These are phyloP conservation scores for Phoxinus phoxinus DNA, from an alignment of 2,113 vertebrate species.

Conservation along the genomic window DNA sequence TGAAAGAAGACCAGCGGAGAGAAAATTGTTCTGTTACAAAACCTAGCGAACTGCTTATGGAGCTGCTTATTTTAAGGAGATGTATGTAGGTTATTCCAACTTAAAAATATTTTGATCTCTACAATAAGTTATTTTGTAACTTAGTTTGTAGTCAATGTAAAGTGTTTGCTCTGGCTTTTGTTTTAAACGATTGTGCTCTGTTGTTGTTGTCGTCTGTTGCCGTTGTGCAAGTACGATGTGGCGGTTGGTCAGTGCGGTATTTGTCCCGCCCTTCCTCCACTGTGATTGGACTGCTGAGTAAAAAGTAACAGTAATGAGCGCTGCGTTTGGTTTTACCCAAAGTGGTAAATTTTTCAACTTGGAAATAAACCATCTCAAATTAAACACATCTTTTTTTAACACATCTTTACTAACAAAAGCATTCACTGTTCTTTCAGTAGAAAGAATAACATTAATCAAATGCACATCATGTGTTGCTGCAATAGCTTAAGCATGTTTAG, in stretches of 20 bases:
- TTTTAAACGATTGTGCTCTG: too few relatives aligned
- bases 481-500: not conserved
- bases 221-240: too few relatives aligned
- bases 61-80: not conserved
- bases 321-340: too few relatives aligned
- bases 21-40: not conserved
- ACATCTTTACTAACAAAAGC: not conserved
- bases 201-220: too few relatives aligned
- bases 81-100: not conserved
- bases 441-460: not conserved
- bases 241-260: too few relatives aligned
- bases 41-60: not conserved
- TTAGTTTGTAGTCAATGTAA: too few relatives aligned
- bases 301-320: too few relatives aligned
- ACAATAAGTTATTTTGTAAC: not conserved
- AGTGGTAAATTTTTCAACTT: too few relatives aligned
- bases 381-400: not conserved
- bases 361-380: not conserved
- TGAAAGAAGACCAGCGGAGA: constrained; percentile 24
- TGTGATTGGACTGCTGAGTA: too few relatives aligned
- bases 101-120: not conserved
- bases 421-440: not conserved
- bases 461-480: not conserved
- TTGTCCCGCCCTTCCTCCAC: too few relatives aligned
- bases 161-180: too few relatives aligned